Evolutionary conservation across 2,888 invertebrate species (phyloP).

Genomic region (Agonopterix alstromeriana): DNA sequence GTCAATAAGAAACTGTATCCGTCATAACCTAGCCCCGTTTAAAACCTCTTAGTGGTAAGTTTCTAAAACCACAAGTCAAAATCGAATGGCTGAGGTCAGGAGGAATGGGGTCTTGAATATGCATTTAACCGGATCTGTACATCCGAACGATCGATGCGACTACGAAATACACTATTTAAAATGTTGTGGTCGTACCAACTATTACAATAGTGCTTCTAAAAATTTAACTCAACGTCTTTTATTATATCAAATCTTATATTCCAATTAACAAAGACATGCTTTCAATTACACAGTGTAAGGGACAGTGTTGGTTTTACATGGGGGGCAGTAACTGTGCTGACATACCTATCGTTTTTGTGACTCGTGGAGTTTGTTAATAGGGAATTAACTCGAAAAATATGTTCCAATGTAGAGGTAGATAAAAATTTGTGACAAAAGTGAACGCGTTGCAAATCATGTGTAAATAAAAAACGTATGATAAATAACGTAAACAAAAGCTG

Average conservation of each 20-base stretch:
- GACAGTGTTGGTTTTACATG: neutral
- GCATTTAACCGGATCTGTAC: no score
- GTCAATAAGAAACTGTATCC: no score
- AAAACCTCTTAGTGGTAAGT: no score
- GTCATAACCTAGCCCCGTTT: no score
- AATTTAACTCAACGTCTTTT: no score
- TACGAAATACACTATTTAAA: no score
- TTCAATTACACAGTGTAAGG: constrained; percentile 22
- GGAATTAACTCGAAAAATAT: neutral
- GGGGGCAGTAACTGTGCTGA: neutral
- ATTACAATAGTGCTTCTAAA: no score
- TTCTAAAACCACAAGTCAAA: no score
- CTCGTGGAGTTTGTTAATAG: constrained; percentile 1
- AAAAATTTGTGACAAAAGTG: constrained; percentile 6
- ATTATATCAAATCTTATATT: constrained; percentile 18
- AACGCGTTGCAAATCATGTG: constrained; percentile 23
- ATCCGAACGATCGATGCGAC: no score
- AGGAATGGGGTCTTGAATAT: no score
- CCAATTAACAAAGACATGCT: constrained; percentile 44
- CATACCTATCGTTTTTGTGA: neutral
- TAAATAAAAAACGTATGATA: constrained; percentile 8
- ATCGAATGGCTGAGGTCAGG: no score
- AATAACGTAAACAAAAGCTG: constrained; percentile 16
- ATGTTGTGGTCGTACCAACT: no score
- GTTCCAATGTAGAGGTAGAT: neutral